Base-by-base conservation (phyloP, 2,113 vertebrate species). In the Ranitomeya variabilis region DNA sequence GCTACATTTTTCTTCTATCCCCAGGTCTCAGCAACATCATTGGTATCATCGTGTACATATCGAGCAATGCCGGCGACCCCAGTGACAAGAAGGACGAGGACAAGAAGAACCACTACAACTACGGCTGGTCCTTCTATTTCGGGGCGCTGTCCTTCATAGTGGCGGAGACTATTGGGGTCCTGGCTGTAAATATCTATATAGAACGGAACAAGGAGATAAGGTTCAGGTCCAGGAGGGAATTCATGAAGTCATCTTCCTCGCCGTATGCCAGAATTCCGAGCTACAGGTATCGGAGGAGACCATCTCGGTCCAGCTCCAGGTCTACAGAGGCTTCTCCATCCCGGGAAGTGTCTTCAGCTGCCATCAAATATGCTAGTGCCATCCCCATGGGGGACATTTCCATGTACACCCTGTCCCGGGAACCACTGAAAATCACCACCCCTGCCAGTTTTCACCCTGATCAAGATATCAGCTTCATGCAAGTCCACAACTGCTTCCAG, bases 1-100 rank as follows among this genome's bases (percentile, higher is more conserved):
- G n/a, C 21, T 16, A 16, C 15, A 6, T 0, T 23, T 67, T 90
- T 86, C 62, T 90, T 91, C 76, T 80, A 6, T 37, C 62, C 73
- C 6, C 91, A 99, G 98, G 98, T 89, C 94, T 99, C 90, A 99
- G 98, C 91, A 99, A 99, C 94, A 99, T 99, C 90, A 99, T 99
- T 3, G 98, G 98, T 85, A 99, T 99, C 92, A 99, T 99, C 55
- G 98, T 99, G 90, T 99, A 99, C 95, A 99, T 99, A 89, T 99
- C 98, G 67, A 99, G 98, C 95, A 99, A 99, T 8, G 96, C 98
- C 0, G 98, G 98, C 0, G 98, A 99, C 93, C 98, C 98, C 10
- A 97, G 92, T 4, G 98, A 99, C 91, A 99, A 99, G 90, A 95
- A 97, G 0, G 98, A 98, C 0, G 98, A 99, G 82, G 98, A 99